Base-by-base conservation (phyloP, 2,113 vertebrate genomes). In the Gopherus evgoodei region DNA sequence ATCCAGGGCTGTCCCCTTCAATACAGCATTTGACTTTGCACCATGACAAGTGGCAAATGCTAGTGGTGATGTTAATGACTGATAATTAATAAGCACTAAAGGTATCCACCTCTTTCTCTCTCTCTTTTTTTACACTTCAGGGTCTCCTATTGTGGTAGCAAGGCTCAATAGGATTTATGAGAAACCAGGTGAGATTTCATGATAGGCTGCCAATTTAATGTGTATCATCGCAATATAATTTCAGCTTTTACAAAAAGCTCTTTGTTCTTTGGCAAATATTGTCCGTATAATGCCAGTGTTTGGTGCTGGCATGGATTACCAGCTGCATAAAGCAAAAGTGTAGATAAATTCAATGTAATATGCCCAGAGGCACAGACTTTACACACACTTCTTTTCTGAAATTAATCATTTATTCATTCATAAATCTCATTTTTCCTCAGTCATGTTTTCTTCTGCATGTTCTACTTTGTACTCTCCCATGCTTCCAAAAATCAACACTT, bases 321-420 rank as follows among this genome's bases (percentile, higher is more conserved):
- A 86, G 25, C 88, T 93, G 84, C 54, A 56, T 84, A 87, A 94
- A 75, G 65, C 62, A 88, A 85, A 93, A 92, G 13, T 83, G 19
- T 83, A 88, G 93, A 78, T 95, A 96, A 95, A 95, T 97, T 95
- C 83, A 95, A 95, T 96, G 96, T 97, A 94, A 90, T 75, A 38
- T 93, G 89, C 85, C 94, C 81, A 88, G 90, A 95, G 94, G 93
- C 93, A 86, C 11, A 92, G 89, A 50, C 49, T 89, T 54, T 91
- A 17, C 6, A 0, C 69, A 81, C 11, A 88, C 10, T 65, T 72
- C 17, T 92, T 47, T 93, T 95, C 89, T 93, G 90, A 96, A 93
- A 93, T 79, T 89, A 95, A 95, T 94, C 93, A 91, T 78, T 88
- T 92, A 94, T 78, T 96, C 80, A 94, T 94, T 97, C 90, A 88